phyloP scores from a whole-genome alignment of 1,140 invertebrate species.

The Achatina immaculata region DNA sequence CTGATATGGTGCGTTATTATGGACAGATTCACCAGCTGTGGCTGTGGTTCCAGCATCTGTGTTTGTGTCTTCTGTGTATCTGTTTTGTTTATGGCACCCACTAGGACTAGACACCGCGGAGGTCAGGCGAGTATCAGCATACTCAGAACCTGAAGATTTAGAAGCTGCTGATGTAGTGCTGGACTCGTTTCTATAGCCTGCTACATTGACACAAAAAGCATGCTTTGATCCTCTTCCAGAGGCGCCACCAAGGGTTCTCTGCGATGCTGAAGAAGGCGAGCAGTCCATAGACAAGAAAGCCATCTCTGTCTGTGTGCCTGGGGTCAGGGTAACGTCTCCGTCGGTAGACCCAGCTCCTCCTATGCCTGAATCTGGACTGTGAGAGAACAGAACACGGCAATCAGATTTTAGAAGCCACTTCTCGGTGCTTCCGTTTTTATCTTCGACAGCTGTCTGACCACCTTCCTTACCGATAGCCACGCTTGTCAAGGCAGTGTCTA shows the following conservation, averaged over 20 bases:
- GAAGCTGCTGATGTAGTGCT: no score
- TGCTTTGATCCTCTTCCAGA: no score
- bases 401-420: not conserved
- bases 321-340: not conserved
- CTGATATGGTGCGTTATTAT: no score
- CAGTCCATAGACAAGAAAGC: not conserved
- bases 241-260: not conserved
- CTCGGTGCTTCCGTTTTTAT: not conserved
- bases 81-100: no score
- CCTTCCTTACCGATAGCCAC: not conserved
- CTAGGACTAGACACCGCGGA: no score
- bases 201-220: no score
- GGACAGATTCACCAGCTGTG: no score
- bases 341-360: slow-evolving; percentile 1
- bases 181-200: no score
- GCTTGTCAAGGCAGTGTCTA: slow-evolving; percentile 18
- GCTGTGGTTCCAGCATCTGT: no score
- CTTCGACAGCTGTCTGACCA: not conserved
- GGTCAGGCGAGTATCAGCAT: no score
- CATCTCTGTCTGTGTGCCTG: not conserved
- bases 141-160: no score
- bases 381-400: not conserved
- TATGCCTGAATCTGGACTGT: slow-evolving; percentile 35
- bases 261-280: not conserved
- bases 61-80: no score